Conservation (phyloP, 2,797 vertebrate genomes). For the Pelobates cultripes region DNA sequence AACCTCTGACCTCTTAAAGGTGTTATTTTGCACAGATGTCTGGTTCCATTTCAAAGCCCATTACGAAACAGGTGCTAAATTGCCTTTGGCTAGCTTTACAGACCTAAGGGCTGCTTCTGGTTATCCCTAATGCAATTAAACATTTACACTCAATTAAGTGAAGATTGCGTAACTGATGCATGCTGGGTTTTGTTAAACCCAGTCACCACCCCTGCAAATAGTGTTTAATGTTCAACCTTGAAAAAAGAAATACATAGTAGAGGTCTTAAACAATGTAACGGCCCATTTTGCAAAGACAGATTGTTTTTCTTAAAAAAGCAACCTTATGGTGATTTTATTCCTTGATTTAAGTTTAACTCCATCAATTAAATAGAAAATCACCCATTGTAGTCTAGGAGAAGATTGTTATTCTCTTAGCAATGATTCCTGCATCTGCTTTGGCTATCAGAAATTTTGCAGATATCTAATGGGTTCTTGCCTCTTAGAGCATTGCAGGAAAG, state of each 20-base stretch:
- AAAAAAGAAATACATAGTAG: slow-evolving; percentile 2
- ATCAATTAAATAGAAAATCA: too few relatives aligned
- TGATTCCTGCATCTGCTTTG: too few relatives aligned
- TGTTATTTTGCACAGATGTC: slow-evolving; percentile 64
- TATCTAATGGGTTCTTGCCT: too few relatives aligned
- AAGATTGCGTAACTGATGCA: slow-evolving; percentile 49
- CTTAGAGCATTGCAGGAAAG: too few relatives aligned
- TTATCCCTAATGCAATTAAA: slow-evolving; percentile 65
- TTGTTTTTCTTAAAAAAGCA: too few relatives aligned
- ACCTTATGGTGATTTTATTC: too few relatives aligned
- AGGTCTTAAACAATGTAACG: not conserved
- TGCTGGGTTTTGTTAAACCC: slow-evolving; percentile 38
- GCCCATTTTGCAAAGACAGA: not conserved
- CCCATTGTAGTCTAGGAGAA: too few relatives aligned
- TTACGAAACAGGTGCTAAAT: slow-evolving; percentile 65
- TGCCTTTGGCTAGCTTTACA: slow-evolving; percentile 60
- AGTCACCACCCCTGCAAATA: slow-evolving; percentile 36
- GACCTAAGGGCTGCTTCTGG: slow-evolving; percentile 57
- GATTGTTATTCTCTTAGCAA: too few relatives aligned
- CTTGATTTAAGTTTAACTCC: too few relatives aligned
- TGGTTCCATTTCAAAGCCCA: slow-evolving; percentile 57
- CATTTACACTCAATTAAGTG: slow-evolving; percentile 63
- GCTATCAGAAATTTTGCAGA: too few relatives aligned
- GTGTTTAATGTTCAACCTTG: slow-evolving; percentile 21
- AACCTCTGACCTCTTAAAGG: slow-evolving; percentile 52